Conservation (phyloP, 92 coral and sea anemone species). For the Plumapathes pennacea region DNA sequence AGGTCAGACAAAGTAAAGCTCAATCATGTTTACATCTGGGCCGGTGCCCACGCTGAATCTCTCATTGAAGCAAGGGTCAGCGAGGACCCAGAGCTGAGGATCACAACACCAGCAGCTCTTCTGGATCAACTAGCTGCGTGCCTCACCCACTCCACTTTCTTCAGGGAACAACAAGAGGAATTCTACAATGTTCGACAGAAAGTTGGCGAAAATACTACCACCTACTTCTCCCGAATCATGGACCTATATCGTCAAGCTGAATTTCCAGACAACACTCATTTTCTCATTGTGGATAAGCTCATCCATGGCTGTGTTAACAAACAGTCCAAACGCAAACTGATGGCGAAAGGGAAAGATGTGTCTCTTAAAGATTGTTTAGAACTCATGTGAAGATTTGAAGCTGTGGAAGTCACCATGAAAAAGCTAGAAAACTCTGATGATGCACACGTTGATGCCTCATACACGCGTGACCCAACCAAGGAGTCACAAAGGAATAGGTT, state of each 20-base stretch:
- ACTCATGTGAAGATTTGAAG: slow-evolving; percentile 50
- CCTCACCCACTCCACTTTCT: slow-evolving; percentile 54
- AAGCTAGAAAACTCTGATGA: slow-evolving; percentile 31
- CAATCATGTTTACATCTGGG: slow-evolving; percentile 67
- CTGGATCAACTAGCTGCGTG: slow-evolving; percentile 64
- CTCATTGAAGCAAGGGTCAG: slow-evolving; percentile 49
- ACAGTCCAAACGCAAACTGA: slow-evolving; percentile 38
- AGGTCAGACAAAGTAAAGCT: slow-evolving; percentile 56
- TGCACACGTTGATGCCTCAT: slow-evolving; percentile 40
- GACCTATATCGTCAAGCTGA: slow-evolving; percentile 57
- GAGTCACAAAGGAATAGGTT: slow-evolving; percentile 56
- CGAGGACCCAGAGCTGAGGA: slow-evolving; percentile 37
- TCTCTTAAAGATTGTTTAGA: slow-evolving; percentile 37
- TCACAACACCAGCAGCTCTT: slow-evolving; percentile 21
- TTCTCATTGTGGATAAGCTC: slow-evolving; percentile 60
- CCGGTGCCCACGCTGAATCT: slow-evolving; percentile 76
- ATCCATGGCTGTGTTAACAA: slow-evolving; percentile 57
- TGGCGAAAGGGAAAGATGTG: slow-evolving; percentile 45
- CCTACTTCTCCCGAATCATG: slow-evolving; percentile 53
- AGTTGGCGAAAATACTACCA: slow-evolving; percentile 32
- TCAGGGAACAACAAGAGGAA: slow-evolving; percentile 53
- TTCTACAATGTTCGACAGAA: slow-evolving; percentile 50
- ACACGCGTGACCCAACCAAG: slow-evolving; percentile 46
- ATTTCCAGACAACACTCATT: slow-evolving; percentile 50
- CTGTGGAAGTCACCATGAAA: slow-evolving; percentile 49